Conservation (phyloP, 2,113 vertebrate species). For the Pontoporia blainvillei region DNA sequence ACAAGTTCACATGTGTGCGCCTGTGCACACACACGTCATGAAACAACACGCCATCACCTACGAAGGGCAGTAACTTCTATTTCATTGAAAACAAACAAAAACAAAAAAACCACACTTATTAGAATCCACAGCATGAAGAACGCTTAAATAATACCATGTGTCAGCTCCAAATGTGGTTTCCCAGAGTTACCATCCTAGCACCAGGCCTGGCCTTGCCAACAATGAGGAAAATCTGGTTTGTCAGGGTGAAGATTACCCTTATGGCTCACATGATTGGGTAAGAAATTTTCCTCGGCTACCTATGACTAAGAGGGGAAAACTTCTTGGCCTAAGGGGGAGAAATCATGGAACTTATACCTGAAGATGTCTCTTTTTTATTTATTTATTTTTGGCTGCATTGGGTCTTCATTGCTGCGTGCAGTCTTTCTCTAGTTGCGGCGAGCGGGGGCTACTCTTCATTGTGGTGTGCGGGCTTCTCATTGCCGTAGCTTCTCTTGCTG, state of each 20-base stretch:
- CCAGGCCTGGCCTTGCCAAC: background rate
- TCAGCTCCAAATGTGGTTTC: background rate
- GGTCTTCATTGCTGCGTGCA: no score
- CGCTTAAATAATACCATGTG: background rate
- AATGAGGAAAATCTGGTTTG: conserved; percentile 57
- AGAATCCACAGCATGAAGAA: background rate
- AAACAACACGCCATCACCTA: background rate
- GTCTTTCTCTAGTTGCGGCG: no score
- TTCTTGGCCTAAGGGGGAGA: conserved; percentile 8
- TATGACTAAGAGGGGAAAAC: background rate
- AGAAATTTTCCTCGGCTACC: background rate
- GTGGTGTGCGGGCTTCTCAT: no score
- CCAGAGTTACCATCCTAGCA: background rate
- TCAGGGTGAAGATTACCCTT: background rate
- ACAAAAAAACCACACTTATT: background rate
- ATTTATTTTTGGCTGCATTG: no score
- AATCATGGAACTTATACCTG: background rate
- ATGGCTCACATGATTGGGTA: background rate
- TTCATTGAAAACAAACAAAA: background rate
- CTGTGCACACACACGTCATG: background rate
- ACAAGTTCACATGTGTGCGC: background rate
- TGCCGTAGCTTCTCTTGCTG: no score
- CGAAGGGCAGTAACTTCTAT: background rate
- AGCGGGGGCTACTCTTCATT: no score
- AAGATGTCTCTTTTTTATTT: background rate